Evolutionary conservation across 2,797 vertebrate species (phyloP).

Genomic region (Thalassophryne amazonica): DNA sequence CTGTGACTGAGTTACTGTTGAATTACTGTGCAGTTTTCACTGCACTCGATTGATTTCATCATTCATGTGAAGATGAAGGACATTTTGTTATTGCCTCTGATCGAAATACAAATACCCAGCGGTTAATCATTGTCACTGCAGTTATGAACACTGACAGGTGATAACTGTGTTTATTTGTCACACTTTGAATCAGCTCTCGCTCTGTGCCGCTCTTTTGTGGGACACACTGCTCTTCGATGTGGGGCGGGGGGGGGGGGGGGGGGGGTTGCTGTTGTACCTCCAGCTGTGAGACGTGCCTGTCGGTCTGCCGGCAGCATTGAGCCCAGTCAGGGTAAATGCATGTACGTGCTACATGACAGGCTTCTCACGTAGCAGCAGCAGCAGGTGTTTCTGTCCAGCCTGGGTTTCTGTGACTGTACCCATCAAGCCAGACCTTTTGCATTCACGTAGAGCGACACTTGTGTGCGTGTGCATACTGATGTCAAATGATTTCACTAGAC

Average conservation of each 20-base stretch:
- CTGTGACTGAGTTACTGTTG: too few relatives aligned
- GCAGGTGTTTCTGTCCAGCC: conserved; percentile 27
- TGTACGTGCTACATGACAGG: conserved; percentile 64
- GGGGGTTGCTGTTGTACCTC: conserved; percentile 63
- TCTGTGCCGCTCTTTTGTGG: conserved; percentile 18
- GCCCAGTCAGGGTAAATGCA: conserved; percentile 71
- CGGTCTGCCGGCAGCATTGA: conserved; percentile 56
- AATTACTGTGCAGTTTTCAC: too few relatives aligned
- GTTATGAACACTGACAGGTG: conserved; percentile 32
- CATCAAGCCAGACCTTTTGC: conserved; percentile 13
- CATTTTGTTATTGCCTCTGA: too few relatives aligned
- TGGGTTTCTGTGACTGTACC: conserved; percentile 26
- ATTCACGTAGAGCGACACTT: conserved; percentile 16
- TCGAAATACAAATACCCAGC: too few relatives aligned
- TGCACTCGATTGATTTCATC: conserved; percentile 20
- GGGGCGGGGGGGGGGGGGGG: too few relatives aligned
- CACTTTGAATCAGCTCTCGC: conserved; percentile 25
- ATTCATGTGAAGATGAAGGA: conserved; percentile 16
- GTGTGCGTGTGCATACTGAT: conserved; percentile 39
- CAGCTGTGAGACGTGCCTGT: conserved; percentile 70
- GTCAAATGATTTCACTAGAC: conserved; percentile 10
- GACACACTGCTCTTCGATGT: conserved; percentile 13
- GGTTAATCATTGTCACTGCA: conserved; percentile 44
- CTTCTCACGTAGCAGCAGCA: conserved; percentile 44
- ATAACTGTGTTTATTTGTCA: conserved; percentile 23